Evolutionary conservation across 2,113 vertebrate genomes (phyloP).

Genomic region (Manacus vitellinus): DNA sequence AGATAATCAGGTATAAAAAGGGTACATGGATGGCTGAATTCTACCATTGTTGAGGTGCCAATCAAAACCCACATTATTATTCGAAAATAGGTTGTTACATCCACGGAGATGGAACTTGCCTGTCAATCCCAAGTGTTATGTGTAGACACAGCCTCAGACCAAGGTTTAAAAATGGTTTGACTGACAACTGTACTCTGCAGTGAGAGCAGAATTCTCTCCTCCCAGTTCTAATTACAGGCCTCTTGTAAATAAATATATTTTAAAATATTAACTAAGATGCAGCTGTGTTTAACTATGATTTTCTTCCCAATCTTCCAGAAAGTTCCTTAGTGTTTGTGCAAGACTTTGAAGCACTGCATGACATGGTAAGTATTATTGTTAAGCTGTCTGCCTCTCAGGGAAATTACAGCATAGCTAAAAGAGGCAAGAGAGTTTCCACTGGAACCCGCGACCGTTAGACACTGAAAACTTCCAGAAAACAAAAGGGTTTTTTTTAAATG

Average conservation of each 20-base stretch:
- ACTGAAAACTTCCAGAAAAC: neutral
- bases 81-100: neutral
- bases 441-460: neutral
- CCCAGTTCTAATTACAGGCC: neutral
- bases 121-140: conserved; percentile 11
- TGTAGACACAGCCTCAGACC: conserved; percentile 2
- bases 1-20: neutral
- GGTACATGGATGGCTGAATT: neutral
- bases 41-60: conserved; percentile 11
- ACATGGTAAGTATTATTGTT: neutral
- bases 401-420: conserved; percentile 5
- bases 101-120: neutral
- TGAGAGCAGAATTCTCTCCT: neutral
- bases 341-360: neutral
- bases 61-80: conserved; percentile 41
- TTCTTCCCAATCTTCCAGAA: neutral
- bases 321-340: neutral
- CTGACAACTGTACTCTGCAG: neutral
- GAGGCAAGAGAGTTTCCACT: neutral
- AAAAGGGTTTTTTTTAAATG: neutral
- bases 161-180: conserved; percentile 49
- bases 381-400: neutral
- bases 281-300: neutral
- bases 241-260: neutral
- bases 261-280: neutral